Conservation (phyloP, 1,140 invertebrate genomes). For the Cotesia vestalis region DNA sequence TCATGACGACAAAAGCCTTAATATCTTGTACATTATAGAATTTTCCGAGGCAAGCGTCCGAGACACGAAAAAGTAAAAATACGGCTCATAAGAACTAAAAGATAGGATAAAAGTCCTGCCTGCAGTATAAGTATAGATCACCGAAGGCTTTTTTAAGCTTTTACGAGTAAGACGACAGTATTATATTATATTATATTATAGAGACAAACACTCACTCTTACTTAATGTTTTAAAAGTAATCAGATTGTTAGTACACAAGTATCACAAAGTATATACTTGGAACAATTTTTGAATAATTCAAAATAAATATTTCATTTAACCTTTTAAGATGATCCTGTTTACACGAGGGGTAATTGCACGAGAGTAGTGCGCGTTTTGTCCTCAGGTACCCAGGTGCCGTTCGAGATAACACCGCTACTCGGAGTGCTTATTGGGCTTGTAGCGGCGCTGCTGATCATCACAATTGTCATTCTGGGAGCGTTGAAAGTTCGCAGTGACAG, state of each 20-base stretch:
- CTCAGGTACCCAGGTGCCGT: slow-evolving; percentile 70
- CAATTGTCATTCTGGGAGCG: slow-evolving; percentile 75
- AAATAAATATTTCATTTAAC: not conserved
- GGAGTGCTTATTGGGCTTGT: slow-evolving; percentile 79
- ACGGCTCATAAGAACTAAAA: no score
- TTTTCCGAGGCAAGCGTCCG: slow-evolving; percentile 5
- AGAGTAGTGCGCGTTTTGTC: slow-evolving; percentile 63
- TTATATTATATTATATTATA: no score
- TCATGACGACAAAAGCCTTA: slow-evolving; percentile 30
- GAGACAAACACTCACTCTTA: no score
- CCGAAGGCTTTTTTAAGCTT: no score
- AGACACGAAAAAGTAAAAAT: no score
- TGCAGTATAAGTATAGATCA: no score
- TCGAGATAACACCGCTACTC: slow-evolving; percentile 79
- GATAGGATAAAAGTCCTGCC: slow-evolving; percentile 1
- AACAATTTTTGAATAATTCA: not conserved
- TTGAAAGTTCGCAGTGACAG: slow-evolving; percentile 71
- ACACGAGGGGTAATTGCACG: slow-evolving; percentile 49
- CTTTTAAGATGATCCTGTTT: not conserved
- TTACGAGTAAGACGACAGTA: no score
- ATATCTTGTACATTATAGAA: slow-evolving; percentile 8
- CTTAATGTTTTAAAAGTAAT: not conserved
- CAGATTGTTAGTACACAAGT: not conserved
- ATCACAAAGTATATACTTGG: slow-evolving; percentile 2
- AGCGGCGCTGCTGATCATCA: slow-evolving; percentile 74